Evolutionary conservation across 2,888 invertebrate genomes (phyloP).

Genomic region (Hecatera dysodea): DNA sequence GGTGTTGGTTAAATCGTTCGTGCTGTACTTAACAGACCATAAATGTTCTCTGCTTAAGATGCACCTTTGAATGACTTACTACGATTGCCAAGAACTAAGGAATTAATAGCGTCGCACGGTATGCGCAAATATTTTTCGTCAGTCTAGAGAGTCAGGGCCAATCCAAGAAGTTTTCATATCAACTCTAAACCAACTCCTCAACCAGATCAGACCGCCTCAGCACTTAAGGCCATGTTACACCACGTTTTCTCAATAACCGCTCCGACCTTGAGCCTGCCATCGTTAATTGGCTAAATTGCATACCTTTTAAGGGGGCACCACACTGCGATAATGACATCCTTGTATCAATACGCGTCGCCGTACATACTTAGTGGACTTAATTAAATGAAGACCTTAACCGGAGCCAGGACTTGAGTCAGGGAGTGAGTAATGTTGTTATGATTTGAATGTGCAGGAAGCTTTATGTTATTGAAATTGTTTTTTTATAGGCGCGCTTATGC

Average conservation of each 20-base stretch:
- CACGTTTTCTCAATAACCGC: conserved; percentile 79
- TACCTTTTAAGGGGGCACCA: conserved; percentile 82
- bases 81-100: background rate
- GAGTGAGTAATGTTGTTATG: conserved; percentile 66
- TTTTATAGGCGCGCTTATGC: conserved; percentile 56
- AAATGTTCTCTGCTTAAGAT: too few species aligned
- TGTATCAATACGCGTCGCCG: conserved; percentile 69
- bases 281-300: conserved; percentile 86
- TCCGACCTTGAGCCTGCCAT: conserved; percentile 83
- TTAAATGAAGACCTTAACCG: conserved; percentile 72
- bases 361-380: conserved; percentile 80
- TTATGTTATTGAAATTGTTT: conserved; percentile 66
- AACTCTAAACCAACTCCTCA: conserved; percentile 18
- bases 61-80: too few species aligned
- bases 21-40: too few species aligned
- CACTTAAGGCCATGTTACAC: conserved; percentile 66
- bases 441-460: conserved; percentile 71
- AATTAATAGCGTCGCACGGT: too few species aligned
- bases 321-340: conserved; percentile 84
- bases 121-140: too few species aligned
- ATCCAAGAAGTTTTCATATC: conserved; percentile 2
- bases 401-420: conserved; percentile 64
- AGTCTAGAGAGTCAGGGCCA: background rate
- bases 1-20: too few species aligned
- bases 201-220: conserved; percentile 26